These are phyloP conservation scores for Semicossyphus pulcher DNA, from an alignment of 2,113 vertebrate species.

Conservation along the genomic window DNA sequence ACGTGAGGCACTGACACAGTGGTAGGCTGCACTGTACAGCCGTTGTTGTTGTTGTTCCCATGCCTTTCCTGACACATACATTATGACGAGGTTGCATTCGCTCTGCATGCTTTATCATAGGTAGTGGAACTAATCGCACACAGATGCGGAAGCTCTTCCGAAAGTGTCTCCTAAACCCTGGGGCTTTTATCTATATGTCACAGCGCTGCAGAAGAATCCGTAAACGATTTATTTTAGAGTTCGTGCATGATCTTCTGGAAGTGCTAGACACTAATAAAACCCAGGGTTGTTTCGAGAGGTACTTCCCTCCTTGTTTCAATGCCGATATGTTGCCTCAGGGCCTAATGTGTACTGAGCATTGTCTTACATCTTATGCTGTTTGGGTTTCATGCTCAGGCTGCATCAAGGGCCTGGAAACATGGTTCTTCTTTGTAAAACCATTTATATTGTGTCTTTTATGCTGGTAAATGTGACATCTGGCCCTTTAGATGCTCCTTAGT, in stretches of 20 bases:
- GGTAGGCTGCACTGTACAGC: constrained; percentile 46
- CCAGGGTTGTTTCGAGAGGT: constrained; percentile 56
- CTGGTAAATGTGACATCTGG: constrained; percentile 38
- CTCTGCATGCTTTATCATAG: constrained; percentile 70
- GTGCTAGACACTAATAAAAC: constrained; percentile 59
- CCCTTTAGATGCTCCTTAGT: constrained; percentile 27
- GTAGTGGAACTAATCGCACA: constrained; percentile 76
- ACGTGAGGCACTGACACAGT: constrained; percentile 44
- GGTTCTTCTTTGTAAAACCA: constrained; percentile 32
- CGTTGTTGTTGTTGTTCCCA: constrained; percentile 46
- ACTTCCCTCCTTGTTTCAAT: constrained; percentile 55
- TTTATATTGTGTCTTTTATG: constrained; percentile 22
- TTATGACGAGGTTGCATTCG: constrained; percentile 68
- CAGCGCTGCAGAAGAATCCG: constrained; percentile 44
- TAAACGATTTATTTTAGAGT: constrained; percentile 61
- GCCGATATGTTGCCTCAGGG: constrained; percentile 60
- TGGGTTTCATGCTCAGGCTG: constrained; percentile 58
- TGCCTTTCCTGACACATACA: constrained; percentile 57
- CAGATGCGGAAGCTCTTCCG: constrained; percentile 59
- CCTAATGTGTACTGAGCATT: constrained; percentile 56
- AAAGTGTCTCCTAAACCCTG: constrained; percentile 48
- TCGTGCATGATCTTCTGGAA: constrained; percentile 51
- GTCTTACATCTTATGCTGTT: constrained; percentile 68
- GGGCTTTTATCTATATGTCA: constrained; percentile 41
- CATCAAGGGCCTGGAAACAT: constrained; percentile 35